Evolutionary conservation across 1,140 invertebrate species (phyloP).

Genomic region (Cydia strobilella): DNA sequence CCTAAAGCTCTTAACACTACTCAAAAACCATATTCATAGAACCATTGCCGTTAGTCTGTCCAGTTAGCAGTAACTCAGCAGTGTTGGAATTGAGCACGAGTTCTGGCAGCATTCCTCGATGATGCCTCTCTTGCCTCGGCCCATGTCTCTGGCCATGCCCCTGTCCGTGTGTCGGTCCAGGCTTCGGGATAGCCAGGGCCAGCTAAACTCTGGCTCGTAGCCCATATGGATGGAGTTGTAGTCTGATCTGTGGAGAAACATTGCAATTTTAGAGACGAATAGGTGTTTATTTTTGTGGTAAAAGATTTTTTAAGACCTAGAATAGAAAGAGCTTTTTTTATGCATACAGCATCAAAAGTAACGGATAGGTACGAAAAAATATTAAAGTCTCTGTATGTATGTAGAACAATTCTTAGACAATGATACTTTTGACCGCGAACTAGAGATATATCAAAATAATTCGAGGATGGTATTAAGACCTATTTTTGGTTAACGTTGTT

Average conservation of each 20-base stretch:
- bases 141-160: background rate
- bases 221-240: constrained; percentile 3
- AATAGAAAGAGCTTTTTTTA: no score
- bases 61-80: constrained; percentile 5
- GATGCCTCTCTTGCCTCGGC: background rate
- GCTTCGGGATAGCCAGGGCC: background rate
- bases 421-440: no score
- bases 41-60: background rate
- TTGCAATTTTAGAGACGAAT: background rate
- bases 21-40: background rate
- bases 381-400: no score
- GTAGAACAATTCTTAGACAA: no score
- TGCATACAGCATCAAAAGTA: no score
- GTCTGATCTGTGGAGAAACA: constrained; percentile 13
- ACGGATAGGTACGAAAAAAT: no score
- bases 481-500: no score
- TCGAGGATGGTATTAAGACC: no score
- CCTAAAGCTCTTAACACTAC: background rate
- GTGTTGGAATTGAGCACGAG: background rate
- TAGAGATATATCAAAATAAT: no score
- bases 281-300: no score
- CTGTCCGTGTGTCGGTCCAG: background rate
- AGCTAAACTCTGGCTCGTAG: constrained; percentile 15
- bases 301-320: no score
- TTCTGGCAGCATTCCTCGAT: constrained; percentile 21